phyloP scores from a whole-genome alignment of 2,888 invertebrate species.

The Microdon myrmicae region DNA sequence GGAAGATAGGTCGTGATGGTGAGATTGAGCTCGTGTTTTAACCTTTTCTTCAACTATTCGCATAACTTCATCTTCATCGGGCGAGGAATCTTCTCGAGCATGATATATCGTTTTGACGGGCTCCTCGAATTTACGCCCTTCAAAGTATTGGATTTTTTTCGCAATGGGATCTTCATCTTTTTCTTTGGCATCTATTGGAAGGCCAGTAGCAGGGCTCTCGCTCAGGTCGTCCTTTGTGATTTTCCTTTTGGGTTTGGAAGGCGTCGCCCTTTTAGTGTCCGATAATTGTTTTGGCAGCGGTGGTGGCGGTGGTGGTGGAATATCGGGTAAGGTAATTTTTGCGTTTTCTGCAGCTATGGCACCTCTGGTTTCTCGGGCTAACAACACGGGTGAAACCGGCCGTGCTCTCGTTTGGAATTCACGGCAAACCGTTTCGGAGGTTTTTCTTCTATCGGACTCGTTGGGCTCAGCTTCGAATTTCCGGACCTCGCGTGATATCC shows the following conservation, averaged over 20 bases:
- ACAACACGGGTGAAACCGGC: constrained; percentile 63
- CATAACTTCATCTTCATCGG: constrained; percentile 68
- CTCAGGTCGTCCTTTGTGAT: not conserved
- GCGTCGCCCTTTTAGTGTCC: constrained; percentile 15
- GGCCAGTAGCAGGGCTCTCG: not conserved
- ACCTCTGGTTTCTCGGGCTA: constrained; percentile 72
- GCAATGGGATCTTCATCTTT: constrained; percentile 71
- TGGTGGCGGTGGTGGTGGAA: constrained; percentile 58
- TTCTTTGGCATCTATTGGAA: constrained; percentile 60
- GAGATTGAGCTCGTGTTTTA: constrained; percentile 59
- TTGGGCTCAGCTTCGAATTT: constrained; percentile 55
- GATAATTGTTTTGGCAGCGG: constrained; percentile 18
- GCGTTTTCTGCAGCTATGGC: constrained; percentile 71
- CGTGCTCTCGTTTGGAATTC: constrained; percentile 74
- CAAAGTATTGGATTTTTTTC: constrained; percentile 82
- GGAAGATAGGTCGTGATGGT: constrained; percentile 65
- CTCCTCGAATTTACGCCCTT: constrained; percentile 72
- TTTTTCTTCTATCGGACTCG: constrained; percentile 78
- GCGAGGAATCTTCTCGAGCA: constrained; percentile 69
- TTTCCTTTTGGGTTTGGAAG: constrained; percentile 29
- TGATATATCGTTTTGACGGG: constrained; percentile 69
- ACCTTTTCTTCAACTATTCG: constrained; percentile 68
- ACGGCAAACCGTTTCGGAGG: constrained; percentile 78
- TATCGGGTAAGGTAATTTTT: constrained; percentile 60
- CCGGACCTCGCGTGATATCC: constrained; percentile 41